These are phyloP conservation scores for Anthoscopus minutus DNA, from an alignment of 2,113 vertebrate species.

Conservation along the genomic window DNA sequence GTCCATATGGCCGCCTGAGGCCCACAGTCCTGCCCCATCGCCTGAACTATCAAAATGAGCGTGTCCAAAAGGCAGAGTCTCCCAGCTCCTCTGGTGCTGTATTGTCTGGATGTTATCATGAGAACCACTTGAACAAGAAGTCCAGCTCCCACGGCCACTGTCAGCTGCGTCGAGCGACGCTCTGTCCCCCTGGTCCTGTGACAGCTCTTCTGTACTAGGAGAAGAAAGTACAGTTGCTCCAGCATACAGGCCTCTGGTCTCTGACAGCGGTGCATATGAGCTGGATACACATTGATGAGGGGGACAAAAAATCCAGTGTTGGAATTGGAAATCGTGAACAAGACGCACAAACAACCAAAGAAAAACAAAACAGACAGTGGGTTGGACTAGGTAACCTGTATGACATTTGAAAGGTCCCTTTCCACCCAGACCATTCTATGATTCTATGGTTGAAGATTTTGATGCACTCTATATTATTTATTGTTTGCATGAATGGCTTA, in stretches of 20 bases:
- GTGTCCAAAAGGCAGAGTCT: constrained; percentile 84
- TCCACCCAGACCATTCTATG: background rate
- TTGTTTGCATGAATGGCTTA: background rate
- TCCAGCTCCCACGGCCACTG: constrained; percentile 98
- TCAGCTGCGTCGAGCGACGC: constrained; percentile 94
- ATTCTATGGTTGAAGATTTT: background rate
- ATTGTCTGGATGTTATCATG: constrained; percentile 98
- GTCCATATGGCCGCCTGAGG: constrained; percentile 73
- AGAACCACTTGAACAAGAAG: constrained; percentile 95
- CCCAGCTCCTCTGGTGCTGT: constrained; percentile 95
- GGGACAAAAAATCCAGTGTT: background rate
- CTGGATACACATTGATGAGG: constrained; percentile 51
- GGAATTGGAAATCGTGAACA: background rate
- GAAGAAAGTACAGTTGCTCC: constrained; percentile 89
- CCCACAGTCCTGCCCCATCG: constrained; percentile 76
- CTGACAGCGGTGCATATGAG: constrained; percentile 86
- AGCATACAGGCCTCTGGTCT: constrained; percentile 85
- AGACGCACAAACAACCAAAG: background rate
- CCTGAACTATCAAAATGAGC: constrained; percentile 73
- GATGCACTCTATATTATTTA: background rate
- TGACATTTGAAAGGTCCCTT: background rate
- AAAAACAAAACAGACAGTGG: background rate
- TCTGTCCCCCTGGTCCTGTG: constrained; percentile 93
- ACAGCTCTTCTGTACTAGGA: constrained; percentile 93
- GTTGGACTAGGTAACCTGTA: background rate